A percentile compares a stretch with the other conserved stretches of the same genome.
phyloP scores from a whole-genome alignment of 2,888 invertebrate genomes.

The Polydrusus pterygomalis region DNA sequence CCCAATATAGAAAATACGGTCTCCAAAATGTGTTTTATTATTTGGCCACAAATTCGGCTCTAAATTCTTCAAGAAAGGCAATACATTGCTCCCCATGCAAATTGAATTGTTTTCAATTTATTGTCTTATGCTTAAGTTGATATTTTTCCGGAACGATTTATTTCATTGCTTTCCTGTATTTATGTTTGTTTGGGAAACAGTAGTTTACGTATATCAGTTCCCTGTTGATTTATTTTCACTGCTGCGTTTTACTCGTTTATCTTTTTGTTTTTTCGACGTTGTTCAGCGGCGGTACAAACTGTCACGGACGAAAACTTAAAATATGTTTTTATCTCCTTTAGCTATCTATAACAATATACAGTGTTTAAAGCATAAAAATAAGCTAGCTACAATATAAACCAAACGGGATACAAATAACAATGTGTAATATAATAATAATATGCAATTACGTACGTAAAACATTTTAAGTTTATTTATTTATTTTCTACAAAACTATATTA shows the following conservation, averaged over 20 bases:
- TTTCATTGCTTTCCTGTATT: slow-evolving; percentile 45
- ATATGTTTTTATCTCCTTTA: neutral
- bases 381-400: neutral
- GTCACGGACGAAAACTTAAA: neutral
- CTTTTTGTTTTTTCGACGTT: slow-evolving; percentile 9
- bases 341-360: too few relatives aligned
- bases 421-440: too few relatives aligned
- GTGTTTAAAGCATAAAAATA: neutral
- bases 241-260: slow-evolving; percentile 26
- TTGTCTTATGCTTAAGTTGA: slow-evolving; percentile 52
- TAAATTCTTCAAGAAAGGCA: slow-evolving; percentile 38
- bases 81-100: slow-evolving; percentile 45
- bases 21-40: slow-evolving; percentile 40
- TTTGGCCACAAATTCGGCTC: slow-evolving; percentile 47
- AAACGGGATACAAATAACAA: neutral
- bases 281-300: slow-evolving; percentile 12
- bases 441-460: too few relatives aligned
- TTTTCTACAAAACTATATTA: too few relatives aligned
- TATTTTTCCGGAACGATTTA: slow-evolving; percentile 48
- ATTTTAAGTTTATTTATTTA: too few relatives aligned
- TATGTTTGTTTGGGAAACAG: slow-evolving; percentile 48
- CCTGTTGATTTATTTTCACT: slow-evolving; percentile 41
- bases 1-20: slow-evolving; percentile 9
- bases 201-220: slow-evolving; percentile 50
- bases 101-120: slow-evolving; percentile 50